A percentile compares a stretch with the other conserved stretches of the same genome.
Conservation (phyloP, 92 coral and sea anemone species). For the Epizoanthus rinbou region DNA sequence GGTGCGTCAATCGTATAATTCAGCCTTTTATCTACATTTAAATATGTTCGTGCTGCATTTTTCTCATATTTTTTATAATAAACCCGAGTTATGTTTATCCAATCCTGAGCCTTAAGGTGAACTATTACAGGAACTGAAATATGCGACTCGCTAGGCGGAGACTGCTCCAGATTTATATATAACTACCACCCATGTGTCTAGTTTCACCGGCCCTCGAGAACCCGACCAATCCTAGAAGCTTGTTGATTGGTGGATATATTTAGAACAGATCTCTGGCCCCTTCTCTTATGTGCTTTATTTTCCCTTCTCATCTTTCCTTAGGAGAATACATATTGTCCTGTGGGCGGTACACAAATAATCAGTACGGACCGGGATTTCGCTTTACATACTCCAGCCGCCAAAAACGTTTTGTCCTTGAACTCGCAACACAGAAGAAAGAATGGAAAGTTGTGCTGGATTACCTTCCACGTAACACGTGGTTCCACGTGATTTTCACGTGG, state of each 20-base stretch:
- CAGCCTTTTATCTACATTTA: background rate
- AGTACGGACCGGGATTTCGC: conserved; percentile 86
- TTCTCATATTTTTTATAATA: background rate
- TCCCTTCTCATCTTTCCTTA: conserved; percentile 19
- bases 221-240: too few relatives aligned
- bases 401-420: conserved; percentile 61
- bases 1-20: conserved; percentile 36
- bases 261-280: too few relatives aligned
- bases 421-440: conserved; percentile 70
- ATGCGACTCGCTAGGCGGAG: too few relatives aligned
- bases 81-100: too few relatives aligned
- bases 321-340: conserved; percentile 84
- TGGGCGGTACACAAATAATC: conserved; percentile 67
- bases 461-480: conserved; percentile 76
- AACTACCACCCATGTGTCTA: too few relatives aligned
- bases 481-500: conserved; percentile 89
- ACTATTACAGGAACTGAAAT: too few relatives aligned
- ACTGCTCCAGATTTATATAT: too few relatives aligned
- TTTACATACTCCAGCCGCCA: conserved; percentile 55
- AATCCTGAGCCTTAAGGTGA: too few relatives aligned
- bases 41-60: background rate
- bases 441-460: conserved; percentile 73
- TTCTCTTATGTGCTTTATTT: background rate
- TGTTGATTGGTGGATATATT: too few relatives aligned
- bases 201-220: too few relatives aligned